Evolutionary conservation across 2,797 vertebrate species (phyloP).

Genomic region (Gadopsis bispinosus): DNA sequence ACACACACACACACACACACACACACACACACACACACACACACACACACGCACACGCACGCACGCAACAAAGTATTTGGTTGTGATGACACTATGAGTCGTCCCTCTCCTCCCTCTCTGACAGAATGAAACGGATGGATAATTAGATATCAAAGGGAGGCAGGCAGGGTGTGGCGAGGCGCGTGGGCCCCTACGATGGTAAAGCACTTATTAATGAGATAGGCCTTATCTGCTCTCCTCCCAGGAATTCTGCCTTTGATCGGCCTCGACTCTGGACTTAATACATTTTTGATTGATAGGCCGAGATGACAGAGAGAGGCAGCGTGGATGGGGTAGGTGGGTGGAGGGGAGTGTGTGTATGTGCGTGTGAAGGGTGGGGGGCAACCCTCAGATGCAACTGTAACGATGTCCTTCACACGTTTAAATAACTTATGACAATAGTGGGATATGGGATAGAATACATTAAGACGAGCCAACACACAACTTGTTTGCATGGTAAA

Average conservation of each 20-base stretch:
- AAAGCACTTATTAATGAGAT: conserved; percentile 97
- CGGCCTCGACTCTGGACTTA: conserved; percentile 94
- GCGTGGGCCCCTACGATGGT: conserved; percentile 90
- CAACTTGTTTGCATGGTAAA: conserved; percentile 50
- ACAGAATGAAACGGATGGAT: conserved; percentile 85
- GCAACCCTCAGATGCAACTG: conserved; percentile 72
- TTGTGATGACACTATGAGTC: conserved; percentile 75
- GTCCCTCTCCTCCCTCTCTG: conserved; percentile 79
- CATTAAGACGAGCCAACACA: conserved; percentile 45
- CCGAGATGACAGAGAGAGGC: conserved; percentile 89
- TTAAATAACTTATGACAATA: conserved; percentile 80
- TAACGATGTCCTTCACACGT: conserved; percentile 83
- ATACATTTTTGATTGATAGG: conserved; percentile 99
- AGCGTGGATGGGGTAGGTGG: conserved; percentile 76
- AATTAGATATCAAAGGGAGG: conserved; percentile 89
- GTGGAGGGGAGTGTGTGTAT: conserved; percentile 54
- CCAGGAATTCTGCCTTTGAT: conserved; percentile 96
- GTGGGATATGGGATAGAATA: conserved; percentile 49
- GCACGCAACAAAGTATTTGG: conserved; percentile 65
- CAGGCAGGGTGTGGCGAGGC: conserved; percentile 87
- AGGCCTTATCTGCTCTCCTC: conserved; percentile 98
- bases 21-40: conserved; percentile 39
- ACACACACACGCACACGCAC: conserved; percentile 39
- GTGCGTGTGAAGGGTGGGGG: conserved; percentile 51
- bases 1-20: conserved; percentile 44